Base-by-base conservation (phyloP, 2,113 vertebrate species). In the Genyomyrus donnyi region DNA sequence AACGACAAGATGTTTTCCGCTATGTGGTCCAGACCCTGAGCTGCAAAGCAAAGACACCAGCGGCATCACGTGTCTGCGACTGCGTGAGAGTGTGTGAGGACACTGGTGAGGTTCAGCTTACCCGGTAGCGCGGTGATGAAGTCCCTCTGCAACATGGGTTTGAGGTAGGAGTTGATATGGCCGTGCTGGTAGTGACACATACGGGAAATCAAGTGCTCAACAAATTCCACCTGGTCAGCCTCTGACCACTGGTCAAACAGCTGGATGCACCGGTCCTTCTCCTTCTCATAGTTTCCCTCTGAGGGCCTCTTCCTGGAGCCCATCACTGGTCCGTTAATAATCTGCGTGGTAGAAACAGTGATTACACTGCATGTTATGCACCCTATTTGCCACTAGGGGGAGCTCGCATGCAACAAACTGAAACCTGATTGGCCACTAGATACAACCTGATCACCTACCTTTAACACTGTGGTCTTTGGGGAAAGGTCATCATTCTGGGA, bases 111-210 rank as follows among this genome's bases (percentile, higher is more conserved):
- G 31, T 24, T 10, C 62, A 13, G 48, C 45, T 48, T 97, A 99
- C 98, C 98, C 97, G 98, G 98, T 94, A 99, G 93, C 0, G 98
- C 98, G 24, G 98, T 99, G 94, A 99, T 99, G 93, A 99, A 99
- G 96, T 99, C 98, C 95, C 98, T 96, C 94, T 99, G 98, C 92
- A 99, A 96, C 98, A 99, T 99, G 94, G 98, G 98, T 96, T 99
- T 99, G 97, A 99, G 96, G 95, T 99, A 99, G 89, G 98, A 98
- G 96, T 99, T 99, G 94, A 99, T 99, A 96, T 99, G 98, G 95
- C 98, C 98, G 96, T 99, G 98, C 96, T 99, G 98, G 95, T 99
- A 99, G 94, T 99, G 98, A 96, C 98, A 99, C 98, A 99, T 99
- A 93, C 98, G 98, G 92, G 98, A 99, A 95, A 99, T 99, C 92